phyloP scores from a whole-genome alignment of 2,113 vertebrate species.

The Pluvialis apricaria region DNA sequence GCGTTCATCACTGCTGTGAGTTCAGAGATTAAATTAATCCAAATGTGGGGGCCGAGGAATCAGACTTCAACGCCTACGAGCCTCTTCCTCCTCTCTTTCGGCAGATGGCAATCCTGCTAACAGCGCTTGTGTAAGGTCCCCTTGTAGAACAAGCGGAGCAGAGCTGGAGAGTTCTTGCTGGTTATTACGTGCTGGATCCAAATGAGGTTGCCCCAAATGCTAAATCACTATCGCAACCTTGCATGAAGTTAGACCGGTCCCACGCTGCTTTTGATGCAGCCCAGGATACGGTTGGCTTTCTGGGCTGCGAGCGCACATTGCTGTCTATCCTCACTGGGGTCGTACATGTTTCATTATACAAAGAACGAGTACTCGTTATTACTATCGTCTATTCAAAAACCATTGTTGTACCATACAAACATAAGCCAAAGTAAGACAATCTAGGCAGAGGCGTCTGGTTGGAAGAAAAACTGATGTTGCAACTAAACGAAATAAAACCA shows the following conservation, averaged over 20 bases:
- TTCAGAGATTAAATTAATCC: not conserved
- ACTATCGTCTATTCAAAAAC: not conserved
- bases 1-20: not conserved
- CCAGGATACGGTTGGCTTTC: not conserved
- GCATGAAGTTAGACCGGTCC: not conserved
- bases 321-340: not conserved
- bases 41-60: not conserved
- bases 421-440: not conserved
- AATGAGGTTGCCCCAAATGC: not conserved
- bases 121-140: not conserved
- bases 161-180: not conserved
- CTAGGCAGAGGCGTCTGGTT: not conserved
- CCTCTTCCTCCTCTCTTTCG: not conserved
- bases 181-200: not conserved
- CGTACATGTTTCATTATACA: not conserved
- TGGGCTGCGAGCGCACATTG: not conserved
- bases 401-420: not conserved
- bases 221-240: accelerated
- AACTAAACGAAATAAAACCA: not conserved
- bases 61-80: not conserved
- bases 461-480: not conserved
- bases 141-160: accelerated
- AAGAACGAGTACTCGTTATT: not conserved
- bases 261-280: not conserved
- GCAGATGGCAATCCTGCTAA: not conserved